phyloP scores from a whole-genome alignment of 2,113 vertebrate species.

The Arenaria interpres region DNA sequence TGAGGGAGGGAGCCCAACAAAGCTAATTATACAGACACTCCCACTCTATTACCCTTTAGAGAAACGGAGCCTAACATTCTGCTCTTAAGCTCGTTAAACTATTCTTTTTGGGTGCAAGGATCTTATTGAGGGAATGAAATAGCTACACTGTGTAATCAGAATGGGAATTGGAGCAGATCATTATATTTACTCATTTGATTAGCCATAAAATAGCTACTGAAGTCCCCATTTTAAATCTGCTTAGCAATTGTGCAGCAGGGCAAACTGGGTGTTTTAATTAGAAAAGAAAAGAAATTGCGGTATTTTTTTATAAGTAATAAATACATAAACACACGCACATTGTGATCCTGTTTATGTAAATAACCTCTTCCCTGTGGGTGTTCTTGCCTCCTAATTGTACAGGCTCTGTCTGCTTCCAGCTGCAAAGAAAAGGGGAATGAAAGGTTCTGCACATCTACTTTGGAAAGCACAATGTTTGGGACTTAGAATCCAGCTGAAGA shows the following conservation, averaged over 20 bases:
- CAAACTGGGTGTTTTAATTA: conserved; percentile 67
- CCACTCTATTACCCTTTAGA: conserved; percentile 72
- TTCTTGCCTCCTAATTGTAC: conserved; percentile 37
- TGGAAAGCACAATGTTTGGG: not conserved
- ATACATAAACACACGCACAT: conserved; percentile 19
- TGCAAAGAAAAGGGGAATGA: not conserved
- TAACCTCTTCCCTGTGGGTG: conserved; percentile 26
- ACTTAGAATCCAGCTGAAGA: not conserved
- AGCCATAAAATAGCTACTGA: conserved; percentile 68
- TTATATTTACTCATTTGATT: conserved; percentile 76
- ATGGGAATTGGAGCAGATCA: conserved; percentile 75
- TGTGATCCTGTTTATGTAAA: conserved; percentile 63
- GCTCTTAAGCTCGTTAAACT: conserved; percentile 74
- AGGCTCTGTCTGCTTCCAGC: conserved; percentile 18
- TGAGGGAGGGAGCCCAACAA: conserved; percentile 65
- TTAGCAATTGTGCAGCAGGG: conserved; percentile 65
- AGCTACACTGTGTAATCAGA: conserved; percentile 72
- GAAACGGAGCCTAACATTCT: conserved; percentile 78
- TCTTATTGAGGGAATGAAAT: conserved; percentile 74
- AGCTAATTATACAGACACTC: conserved; percentile 75
- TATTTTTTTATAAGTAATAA: conserved; percentile 28
- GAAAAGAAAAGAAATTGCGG: conserved; percentile 35
- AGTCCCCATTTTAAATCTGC: conserved; percentile 62
- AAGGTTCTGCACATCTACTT: not conserved
- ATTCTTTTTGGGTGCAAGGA: conserved; percentile 66